Evolutionary conservation across 37 sponge, comb jelly and placozoan genomes (phyloP).

Genomic region (Hexactinellida sp.): DNA sequence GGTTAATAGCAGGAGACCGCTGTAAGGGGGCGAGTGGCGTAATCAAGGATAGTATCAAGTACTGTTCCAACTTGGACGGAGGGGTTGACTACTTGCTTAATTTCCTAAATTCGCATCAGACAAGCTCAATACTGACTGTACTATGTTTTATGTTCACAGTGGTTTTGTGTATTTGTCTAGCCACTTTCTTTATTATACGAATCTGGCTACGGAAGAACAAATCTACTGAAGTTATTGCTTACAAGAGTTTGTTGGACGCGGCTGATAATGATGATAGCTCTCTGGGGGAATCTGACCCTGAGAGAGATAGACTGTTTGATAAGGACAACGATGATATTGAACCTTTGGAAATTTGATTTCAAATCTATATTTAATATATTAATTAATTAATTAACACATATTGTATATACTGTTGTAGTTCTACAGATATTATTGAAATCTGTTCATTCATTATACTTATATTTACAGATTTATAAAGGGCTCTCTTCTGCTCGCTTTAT

Average conservation of each 20-base stretch:
- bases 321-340: neutral
- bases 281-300: neutral
- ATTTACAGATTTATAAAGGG: too few relatives aligned
- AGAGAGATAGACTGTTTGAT: too few relatives aligned
- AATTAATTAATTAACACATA: too few relatives aligned
- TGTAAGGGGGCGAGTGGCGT: neutral
- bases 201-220: neutral
- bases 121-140: neutral
- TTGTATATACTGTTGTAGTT: too few relatives aligned
- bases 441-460: too few relatives aligned
- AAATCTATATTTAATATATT: too few relatives aligned
- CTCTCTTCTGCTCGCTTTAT: too few relatives aligned
- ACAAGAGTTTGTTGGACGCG: neutral
- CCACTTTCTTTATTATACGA: neutral
- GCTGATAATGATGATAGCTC: neutral
- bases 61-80: neutral
- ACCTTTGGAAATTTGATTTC: constrained; percentile 2
- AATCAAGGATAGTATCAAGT: neutral
- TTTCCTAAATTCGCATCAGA: neutral
- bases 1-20: neutral
- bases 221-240: neutral
- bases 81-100: neutral
- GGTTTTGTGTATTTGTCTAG: neutral
- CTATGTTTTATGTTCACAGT: neutral
- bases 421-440: too few relatives aligned